Percentiles rank a stretch among this genome's conserved stretches.
Conservation (phyloP, 2,113 vertebrate genomes). For the Nothocercus julius region DNA sequence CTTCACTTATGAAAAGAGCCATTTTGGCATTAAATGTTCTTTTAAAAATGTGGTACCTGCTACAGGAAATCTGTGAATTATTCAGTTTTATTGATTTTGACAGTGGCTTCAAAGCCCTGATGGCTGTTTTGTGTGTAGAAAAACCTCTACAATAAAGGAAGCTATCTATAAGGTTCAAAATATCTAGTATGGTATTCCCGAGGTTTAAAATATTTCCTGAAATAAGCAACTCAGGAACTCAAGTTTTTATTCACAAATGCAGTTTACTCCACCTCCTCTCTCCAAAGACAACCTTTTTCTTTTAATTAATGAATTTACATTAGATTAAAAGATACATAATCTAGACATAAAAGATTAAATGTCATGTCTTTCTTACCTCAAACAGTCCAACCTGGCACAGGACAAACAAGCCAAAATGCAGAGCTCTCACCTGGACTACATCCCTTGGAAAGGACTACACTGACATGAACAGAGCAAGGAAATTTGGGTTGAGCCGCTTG, state of each 20-base stretch:
- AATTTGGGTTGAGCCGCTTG: background rate
- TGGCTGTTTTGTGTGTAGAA: background rate
- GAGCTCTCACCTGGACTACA: background rate
- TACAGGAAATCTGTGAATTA: background rate
- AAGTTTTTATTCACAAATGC: background rate
- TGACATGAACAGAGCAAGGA: background rate
- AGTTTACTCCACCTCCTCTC: background rate
- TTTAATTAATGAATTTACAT: background rate
- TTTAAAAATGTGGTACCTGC: background rate
- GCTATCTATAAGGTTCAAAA: background rate
- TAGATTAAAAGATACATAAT: too few species aligned
- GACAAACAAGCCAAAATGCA: background rate
- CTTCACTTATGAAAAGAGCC: background rate
- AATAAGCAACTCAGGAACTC: background rate
- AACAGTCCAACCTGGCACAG: background rate
- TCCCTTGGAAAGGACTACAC: background rate
- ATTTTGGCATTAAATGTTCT: background rate
- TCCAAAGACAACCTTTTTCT: rapidly evolving
- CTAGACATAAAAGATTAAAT: rapidly evolving
- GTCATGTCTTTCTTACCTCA: background rate
- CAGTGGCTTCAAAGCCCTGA: background rate
- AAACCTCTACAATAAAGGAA: background rate
- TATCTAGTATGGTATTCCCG: background rate
- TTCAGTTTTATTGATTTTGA: background rate
- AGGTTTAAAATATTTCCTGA: background rate